These are phyloP conservation scores for Aplysina aerophoba DNA, from an alignment of 37 sponge, comb jelly and placozoan genomes.

Conservation along the genomic window DNA sequence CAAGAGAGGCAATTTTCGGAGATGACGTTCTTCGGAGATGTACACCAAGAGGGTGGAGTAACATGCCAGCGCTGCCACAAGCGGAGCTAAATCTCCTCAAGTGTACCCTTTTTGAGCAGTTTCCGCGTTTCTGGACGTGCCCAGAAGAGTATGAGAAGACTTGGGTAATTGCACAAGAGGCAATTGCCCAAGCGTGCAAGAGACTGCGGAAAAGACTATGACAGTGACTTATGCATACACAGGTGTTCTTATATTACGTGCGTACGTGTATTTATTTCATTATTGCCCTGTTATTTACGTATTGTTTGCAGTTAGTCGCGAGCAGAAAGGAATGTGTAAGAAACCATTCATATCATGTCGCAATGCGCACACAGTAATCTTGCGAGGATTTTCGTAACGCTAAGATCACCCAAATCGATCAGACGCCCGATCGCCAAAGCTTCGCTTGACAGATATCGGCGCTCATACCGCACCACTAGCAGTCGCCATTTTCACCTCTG, in stretches of 20 bases:
- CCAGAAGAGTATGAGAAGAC: slow-evolving; percentile 16
- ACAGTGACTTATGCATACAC: background rate
- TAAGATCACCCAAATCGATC: background rate
- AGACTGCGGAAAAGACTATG: slow-evolving; percentile 13
- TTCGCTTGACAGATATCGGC: too few relatives aligned
- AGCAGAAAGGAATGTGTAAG: background rate
- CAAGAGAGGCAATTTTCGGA: slow-evolving; percentile 41
- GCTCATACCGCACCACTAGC: too few relatives aligned
- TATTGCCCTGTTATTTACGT: background rate
- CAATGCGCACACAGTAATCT: slow-evolving; percentile 7
- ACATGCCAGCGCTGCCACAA: slow-evolving; percentile 34
- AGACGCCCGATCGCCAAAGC: too few relatives aligned
- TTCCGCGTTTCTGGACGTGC: slow-evolving; percentile 4
- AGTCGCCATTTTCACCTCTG: too few relatives aligned
- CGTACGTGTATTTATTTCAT: background rate
- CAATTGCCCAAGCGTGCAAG: slow-evolving; percentile 42
- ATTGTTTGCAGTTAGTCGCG: background rate
- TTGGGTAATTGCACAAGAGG: background rate
- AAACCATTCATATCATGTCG: background rate
- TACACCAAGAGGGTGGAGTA: slow-evolving; percentile 21
- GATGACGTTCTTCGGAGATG: slow-evolving; percentile 16
- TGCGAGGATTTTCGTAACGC: background rate
- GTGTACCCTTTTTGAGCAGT: background rate
- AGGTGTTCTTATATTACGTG: slow-evolving; percentile 8
- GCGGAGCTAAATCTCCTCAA: slow-evolving; percentile 19